Conservation (phyloP, 1,140 invertebrate genomes). For the Centruroides sculpturatus region DNA sequence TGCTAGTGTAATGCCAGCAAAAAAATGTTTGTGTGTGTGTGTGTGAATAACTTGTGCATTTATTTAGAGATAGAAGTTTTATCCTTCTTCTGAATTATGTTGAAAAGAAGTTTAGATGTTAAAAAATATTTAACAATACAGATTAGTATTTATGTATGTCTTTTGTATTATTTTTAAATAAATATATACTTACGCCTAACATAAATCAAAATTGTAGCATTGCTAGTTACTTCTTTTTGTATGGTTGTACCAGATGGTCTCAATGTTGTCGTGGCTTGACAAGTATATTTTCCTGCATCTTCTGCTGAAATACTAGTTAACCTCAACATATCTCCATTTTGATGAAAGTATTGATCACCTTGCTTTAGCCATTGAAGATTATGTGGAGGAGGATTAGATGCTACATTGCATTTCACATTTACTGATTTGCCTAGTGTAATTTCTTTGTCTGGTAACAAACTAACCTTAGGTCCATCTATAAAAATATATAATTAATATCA, state of each 20-base stretch:
- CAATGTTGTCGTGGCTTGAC: constrained; percentile 65
- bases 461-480: constrained; percentile 49
- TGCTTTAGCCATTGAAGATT: constrained; percentile 79
- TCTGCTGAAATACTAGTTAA: constrained; percentile 59
- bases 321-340: constrained; percentile 54
- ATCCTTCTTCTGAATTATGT: too few species aligned
- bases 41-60: too few species aligned
- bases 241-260: constrained; percentile 41
- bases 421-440: constrained; percentile 68
- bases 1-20: too few species aligned
- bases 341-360: constrained; percentile 62
- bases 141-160: too few species aligned
- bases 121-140: too few species aligned
- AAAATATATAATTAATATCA: neutral
- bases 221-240: constrained; percentile 46
- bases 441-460: constrained; percentile 38
- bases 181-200: constrained; percentile 41
- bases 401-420: constrained; percentile 69
- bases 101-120: too few species aligned
- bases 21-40: too few species aligned
- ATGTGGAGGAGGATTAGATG: constrained; percentile 51
- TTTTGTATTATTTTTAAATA: neutral
- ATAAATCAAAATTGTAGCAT: constrained; percentile 57
- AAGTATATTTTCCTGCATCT: constrained; percentile 70
- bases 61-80: too few species aligned